phyloP scores from a whole-genome alignment of 2,888 invertebrate genomes.

The Apamea epomidion region DNA sequence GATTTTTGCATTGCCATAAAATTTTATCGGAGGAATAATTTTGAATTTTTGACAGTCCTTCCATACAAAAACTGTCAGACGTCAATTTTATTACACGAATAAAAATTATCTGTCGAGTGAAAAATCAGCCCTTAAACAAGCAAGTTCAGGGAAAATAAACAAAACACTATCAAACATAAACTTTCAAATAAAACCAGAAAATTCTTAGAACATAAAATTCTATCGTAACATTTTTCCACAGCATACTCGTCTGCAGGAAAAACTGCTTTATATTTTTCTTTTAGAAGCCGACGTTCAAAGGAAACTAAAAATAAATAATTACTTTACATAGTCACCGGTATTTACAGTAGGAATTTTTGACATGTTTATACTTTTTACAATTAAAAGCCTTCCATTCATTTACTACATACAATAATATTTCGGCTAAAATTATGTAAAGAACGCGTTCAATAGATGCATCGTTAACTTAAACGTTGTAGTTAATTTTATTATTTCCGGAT shows the following conservation, averaged over 20 bases:
- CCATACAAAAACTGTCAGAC: too few relatives aligned
- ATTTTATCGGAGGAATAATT: too few relatives aligned
- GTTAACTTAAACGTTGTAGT: neutral
- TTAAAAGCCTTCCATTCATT: neutral
- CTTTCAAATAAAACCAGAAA: neutral
- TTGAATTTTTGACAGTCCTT: too few relatives aligned
- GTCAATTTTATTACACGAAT: too few relatives aligned
- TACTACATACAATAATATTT: neutral
- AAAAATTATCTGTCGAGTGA: too few relatives aligned
- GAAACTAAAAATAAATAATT: slow-evolving; percentile 2
- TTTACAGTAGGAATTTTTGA: neutral
- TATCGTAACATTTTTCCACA: neutral
- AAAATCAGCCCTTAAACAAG: too few relatives aligned
- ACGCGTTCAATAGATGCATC: neutral
- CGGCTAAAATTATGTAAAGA: neutral
- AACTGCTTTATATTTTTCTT: neutral
- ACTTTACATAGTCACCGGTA: neutral
- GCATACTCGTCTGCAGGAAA: neutral
- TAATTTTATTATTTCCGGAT: neutral
- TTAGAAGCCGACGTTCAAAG: neutral
- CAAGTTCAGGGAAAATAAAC: neutral
- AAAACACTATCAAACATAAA: slow-evolving; percentile 3
- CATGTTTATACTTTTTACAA: neutral
- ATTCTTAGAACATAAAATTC: neutral
- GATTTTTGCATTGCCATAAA: too few relatives aligned